Evolutionary conservation across 2,113 vertebrate genomes (phyloP).

Genomic region (Corythornis vintsioides): DNA sequence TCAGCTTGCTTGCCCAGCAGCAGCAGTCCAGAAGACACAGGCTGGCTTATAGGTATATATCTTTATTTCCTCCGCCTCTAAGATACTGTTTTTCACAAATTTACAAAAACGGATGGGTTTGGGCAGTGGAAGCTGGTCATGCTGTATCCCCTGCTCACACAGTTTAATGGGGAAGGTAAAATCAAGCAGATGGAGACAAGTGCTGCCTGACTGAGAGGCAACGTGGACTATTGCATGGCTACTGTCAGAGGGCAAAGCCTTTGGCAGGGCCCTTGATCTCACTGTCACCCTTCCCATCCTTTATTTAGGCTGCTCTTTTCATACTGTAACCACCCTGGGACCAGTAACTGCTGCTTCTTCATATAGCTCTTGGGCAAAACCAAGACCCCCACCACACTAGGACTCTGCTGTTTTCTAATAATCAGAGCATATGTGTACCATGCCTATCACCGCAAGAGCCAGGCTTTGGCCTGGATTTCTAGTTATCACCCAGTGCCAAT

Average conservation of each 20-base stretch:
- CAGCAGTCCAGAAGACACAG: background rate
- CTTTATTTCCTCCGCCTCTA: fast-evolving
- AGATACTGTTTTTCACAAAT: background rate
- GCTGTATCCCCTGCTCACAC: fast-evolving
- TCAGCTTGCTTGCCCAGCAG: background rate
- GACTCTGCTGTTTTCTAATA: background rate
- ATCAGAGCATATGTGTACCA: slow-evolving; percentile 44
- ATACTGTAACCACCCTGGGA: background rate
- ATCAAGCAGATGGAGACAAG: background rate
- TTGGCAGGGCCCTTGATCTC: slow-evolving; percentile 25
- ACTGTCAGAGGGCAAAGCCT: slow-evolving; percentile 20
- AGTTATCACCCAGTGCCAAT: slow-evolving; percentile 47
- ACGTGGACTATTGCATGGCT: background rate
- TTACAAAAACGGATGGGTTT: background rate
- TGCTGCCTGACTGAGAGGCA: background rate
- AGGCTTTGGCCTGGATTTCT: background rate
- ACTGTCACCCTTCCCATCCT: background rate
- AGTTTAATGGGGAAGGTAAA: background rate
- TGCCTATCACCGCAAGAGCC: slow-evolving; percentile 15
- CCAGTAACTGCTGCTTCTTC: background rate
- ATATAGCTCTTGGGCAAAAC: background rate
- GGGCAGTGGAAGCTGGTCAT: background rate
- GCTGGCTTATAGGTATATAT: background rate
- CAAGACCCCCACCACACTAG: background rate
- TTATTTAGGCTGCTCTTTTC: background rate